Evolutionary conservation across 2,888 invertebrate species (phyloP), one percentile per base, ranked within the genome.

Genomic region (Caenorhabditis doughertyi): DNA sequence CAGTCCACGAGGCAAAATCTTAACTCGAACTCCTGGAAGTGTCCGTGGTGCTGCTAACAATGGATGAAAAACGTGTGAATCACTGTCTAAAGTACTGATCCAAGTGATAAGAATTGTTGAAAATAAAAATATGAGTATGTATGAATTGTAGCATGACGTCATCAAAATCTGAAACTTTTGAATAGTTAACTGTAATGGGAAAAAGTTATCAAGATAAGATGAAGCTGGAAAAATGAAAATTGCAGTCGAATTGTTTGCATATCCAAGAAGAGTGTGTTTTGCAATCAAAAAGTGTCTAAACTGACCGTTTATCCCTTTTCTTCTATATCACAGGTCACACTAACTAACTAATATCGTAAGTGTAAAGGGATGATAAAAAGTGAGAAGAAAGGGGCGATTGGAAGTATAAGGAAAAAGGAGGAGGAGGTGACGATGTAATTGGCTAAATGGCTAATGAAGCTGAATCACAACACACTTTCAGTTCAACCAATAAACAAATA

Each of bases 11-110:
- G 84, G 85, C 29, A 84, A 72, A n/a, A 88, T 77, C 13, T 84
- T 56, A 2, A 86, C 80, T 49, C 86, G 27, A 21, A 88, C 85
- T 13, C 87, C 89, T 4, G 89, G 87, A 9, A 84, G 82, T 18
- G 72, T 80, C 44, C 76, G 67, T 8, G 83, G 81, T 5, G 84
- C 71, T 13, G 82, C 68, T 13, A 88, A 72, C 2, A 88, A 73
- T 11, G 88, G 88, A 65, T 88, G 88, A 68, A 87, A 83, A 3
- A 42, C 25, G 35, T 79, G 64, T 23, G 13, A 23, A 27, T 76
- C 58, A 47, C 25, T 32, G 72, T 62, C 79, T 47, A 49, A 47
- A 27, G 55, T 62, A 25, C n/a, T 21, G 16, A n/a, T 27, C 5
- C 32, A 18, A 27, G 5, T 62, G n/a, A 62, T 62, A 9, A 55